phyloP scores from a whole-genome alignment of 2,888 invertebrate species.

The Platycheirus albimanus region DNA sequence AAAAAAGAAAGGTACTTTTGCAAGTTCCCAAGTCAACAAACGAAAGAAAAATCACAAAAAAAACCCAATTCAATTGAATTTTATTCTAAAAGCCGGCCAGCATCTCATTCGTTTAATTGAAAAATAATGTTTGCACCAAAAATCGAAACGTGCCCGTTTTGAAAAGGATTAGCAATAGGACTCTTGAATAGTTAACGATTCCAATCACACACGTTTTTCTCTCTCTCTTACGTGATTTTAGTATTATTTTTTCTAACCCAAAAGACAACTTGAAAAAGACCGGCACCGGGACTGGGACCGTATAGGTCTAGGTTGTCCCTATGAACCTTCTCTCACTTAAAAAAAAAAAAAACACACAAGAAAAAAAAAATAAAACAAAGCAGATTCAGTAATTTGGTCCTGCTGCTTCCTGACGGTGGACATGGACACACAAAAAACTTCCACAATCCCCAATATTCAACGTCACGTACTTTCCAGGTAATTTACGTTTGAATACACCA shows the following conservation, averaged over 20 bases:
- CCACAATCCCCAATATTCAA: conserved; percentile 42
- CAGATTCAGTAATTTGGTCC: conserved; percentile 60
- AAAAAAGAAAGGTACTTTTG: not conserved
- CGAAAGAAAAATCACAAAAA: not conserved
- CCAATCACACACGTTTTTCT: conserved; percentile 68
- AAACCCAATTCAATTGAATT: conserved; percentile 45
- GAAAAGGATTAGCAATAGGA: conserved; percentile 54
- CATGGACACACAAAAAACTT: conserved; percentile 35
- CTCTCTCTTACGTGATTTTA: conserved; percentile 72
- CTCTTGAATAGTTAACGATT: conserved; percentile 62
- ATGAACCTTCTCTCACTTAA: not conserved
- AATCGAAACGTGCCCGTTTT: conserved; percentile 56
- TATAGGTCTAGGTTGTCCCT: not conserved
- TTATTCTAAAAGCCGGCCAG: conserved; percentile 58
- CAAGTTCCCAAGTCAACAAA: not conserved
- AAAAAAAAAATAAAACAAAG: conserved; percentile 50
- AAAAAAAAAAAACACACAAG: not conserved
- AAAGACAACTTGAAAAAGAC: conserved; percentile 30
- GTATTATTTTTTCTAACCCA: conserved; percentile 44
- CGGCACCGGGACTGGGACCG: not conserved
- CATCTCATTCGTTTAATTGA: conserved; percentile 68
- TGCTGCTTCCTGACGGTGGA: not conserved
- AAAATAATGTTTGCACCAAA: conserved; percentile 70
- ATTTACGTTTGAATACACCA: conserved; percentile 79
- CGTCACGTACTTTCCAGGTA: conserved; percentile 82